phyloP scores from a whole-genome alignment of 2,888 invertebrate genomes.

The Dermolepida albohirtum region DNA sequence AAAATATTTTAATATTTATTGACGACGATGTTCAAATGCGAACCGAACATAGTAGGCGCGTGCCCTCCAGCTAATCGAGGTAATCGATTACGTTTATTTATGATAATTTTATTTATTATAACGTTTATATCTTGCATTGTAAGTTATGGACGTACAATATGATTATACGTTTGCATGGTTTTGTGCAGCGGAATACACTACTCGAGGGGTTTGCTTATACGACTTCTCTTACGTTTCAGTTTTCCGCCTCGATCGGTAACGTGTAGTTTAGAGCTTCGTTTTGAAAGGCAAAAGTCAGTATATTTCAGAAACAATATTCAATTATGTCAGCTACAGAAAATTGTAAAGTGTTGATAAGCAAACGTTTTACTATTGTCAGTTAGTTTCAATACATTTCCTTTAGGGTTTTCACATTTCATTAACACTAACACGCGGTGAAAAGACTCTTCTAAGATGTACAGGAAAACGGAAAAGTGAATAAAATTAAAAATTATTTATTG shows the following conservation, averaged over 20 bases:
- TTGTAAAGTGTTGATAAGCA: too few relatives aligned
- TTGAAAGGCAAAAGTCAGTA: not conserved
- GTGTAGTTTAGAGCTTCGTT: not conserved
- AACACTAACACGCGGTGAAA: too few relatives aligned
- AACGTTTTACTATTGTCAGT: too few relatives aligned
- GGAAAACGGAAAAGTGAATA: too few relatives aligned
- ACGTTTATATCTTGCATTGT: conserved; percentile 27
- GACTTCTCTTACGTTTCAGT: conserved; percentile 2
- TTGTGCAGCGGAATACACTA: not conserved
- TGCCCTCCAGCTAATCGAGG: conserved; percentile 17
- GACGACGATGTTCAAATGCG: conserved; percentile 20
- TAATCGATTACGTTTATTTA: conserved; percentile 31
- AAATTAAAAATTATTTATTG: too few relatives aligned
- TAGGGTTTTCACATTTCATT: too few relatives aligned
- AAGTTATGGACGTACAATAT: conserved; percentile 24
- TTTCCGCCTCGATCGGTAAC: conserved; percentile 11
- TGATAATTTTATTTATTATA: conserved; percentile 34
- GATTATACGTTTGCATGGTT: conserved; percentile 18
- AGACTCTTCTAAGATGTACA: too few relatives aligned
- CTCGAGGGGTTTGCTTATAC: not conserved
- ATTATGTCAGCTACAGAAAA: too few relatives aligned
- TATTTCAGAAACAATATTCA: not conserved
- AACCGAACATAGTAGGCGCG: conserved; percentile 16
- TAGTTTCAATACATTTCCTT: too few relatives aligned
- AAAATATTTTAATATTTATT: conserved; percentile 39